These are phyloP conservation scores for Spodoptera exigua DNA, from an alignment of 2,888 invertebrate species.

Conservation along the genomic window DNA sequence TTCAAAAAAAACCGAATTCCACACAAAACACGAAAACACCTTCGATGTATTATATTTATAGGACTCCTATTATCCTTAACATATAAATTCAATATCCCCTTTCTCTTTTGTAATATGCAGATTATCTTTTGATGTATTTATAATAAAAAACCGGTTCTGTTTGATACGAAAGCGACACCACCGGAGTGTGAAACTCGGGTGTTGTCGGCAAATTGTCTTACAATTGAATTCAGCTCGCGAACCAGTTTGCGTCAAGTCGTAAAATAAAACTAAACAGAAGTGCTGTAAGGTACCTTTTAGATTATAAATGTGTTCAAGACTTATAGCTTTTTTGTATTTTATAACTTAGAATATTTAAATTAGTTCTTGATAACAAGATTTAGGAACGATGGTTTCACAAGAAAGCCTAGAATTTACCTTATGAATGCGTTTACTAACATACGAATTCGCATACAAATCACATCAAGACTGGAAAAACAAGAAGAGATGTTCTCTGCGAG, in stretches of 20 bases:
- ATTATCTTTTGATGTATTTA: conserved; percentile 42
- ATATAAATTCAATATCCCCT: conserved; percentile 11
- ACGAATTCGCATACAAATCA: too few relatives aligned
- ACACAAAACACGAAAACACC: conserved; percentile 1
- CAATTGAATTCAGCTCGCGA: conserved; percentile 49
- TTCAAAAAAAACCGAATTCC: too few relatives aligned
- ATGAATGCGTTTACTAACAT: too few relatives aligned
- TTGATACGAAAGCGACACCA: conserved; percentile 38
- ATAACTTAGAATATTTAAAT: too few relatives aligned
- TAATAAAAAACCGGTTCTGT: conserved; percentile 35
- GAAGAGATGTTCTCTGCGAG: too few relatives aligned
- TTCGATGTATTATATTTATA: not conserved
- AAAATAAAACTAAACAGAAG: conserved; percentile 17
- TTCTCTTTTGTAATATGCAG: conserved; percentile 14
- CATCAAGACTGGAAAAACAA: too few relatives aligned
- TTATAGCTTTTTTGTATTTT: too few relatives aligned
- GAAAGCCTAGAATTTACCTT: too few relatives aligned
- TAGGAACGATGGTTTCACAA: too few relatives aligned
- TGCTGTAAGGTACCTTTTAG: not conserved
- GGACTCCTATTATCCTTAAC: not conserved
- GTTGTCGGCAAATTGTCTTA: conserved; percentile 56
- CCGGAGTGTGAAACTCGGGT: conserved; percentile 40
- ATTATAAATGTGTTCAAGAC: too few relatives aligned
- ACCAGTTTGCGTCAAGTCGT: conserved; percentile 18
- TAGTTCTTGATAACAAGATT: too few relatives aligned